Conservation (phyloP, 2,888 invertebrate genomes). For the Pollenia angustigena region DNA sequence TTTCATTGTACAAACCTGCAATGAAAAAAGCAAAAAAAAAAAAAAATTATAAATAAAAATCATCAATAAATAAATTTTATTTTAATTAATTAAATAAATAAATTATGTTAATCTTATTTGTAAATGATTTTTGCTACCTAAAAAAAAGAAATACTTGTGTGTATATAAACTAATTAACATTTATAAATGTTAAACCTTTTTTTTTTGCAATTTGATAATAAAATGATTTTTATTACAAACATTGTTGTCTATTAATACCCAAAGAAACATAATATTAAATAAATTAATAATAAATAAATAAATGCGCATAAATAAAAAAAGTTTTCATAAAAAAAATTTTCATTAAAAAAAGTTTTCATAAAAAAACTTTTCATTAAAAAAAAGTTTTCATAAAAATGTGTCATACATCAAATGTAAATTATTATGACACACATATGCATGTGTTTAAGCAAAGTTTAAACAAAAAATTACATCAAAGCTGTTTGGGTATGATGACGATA, state of each 20-base stretch:
- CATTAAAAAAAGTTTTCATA: no score
- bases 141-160: neutral
- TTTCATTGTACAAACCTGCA: conserved; percentile 54
- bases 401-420: neutral
- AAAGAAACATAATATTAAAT: neutral
- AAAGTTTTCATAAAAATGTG: neutral
- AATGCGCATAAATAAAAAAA: neutral
- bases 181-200: neutral
- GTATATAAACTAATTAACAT: conserved; percentile 10
- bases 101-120: conserved; percentile 44
- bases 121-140: conserved; percentile 10
- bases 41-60: neutral
- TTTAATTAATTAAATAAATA: conserved; percentile 57
- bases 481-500: neutral
- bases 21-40: conserved; percentile 35
- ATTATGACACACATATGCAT: neutral
- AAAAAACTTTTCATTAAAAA: neutral
- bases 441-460: neutral
- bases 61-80: conserved; percentile 40
- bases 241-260: no score
- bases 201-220: no score
- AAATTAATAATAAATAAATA: conserved; percentile 9
- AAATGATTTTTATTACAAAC: no score
- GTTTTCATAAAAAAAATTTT: neutral
- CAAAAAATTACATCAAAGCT: conserved; percentile 10